These are phyloP conservation scores for Ptychadena robeensis DNA, from an alignment of 2,797 vertebrate genomes.

Conservation along the genomic window DNA sequence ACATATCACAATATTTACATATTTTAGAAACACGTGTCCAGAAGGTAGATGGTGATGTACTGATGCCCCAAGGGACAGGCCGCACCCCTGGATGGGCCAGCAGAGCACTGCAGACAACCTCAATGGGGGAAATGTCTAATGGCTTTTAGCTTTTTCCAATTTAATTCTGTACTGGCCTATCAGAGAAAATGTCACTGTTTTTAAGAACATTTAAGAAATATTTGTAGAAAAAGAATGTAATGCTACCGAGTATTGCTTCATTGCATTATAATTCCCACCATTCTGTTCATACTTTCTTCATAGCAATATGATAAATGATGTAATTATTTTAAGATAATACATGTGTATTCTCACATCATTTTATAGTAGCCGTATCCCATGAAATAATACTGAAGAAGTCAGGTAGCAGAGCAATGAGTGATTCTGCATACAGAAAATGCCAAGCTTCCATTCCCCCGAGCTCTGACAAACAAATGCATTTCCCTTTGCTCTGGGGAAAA, in stretches of 20 bases:
- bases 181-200: too few species aligned
- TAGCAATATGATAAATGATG: not conserved
- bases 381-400: conserved; percentile 34
- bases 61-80: too few species aligned
- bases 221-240: not conserved
- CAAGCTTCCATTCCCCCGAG: conserved; percentile 40
- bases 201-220: not conserved
- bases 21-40: too few species aligned
- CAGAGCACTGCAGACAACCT: too few species aligned
- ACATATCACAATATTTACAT: too few species aligned
- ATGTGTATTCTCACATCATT: not conserved
- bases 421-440: conserved; percentile 29
- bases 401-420: conserved; percentile 29
- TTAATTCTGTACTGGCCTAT: too few species aligned
- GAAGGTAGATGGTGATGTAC: too few species aligned
- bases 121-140: too few species aligned
- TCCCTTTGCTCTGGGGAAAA: conserved; percentile 39
- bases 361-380: conserved; percentile 7
- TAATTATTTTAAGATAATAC: not conserved
- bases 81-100: too few species aligned
- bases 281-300: not conserved
- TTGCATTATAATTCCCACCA: not conserved
- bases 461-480: conserved; percentile 51
- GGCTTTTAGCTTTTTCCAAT: too few species aligned
- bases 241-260: not conserved